Percentiles rank a stretch among this genome's conserved stretches.
phyloP scores from a whole-genome alignment of 2,888 invertebrate species.

The Diadegma fenestrale region DNA sequence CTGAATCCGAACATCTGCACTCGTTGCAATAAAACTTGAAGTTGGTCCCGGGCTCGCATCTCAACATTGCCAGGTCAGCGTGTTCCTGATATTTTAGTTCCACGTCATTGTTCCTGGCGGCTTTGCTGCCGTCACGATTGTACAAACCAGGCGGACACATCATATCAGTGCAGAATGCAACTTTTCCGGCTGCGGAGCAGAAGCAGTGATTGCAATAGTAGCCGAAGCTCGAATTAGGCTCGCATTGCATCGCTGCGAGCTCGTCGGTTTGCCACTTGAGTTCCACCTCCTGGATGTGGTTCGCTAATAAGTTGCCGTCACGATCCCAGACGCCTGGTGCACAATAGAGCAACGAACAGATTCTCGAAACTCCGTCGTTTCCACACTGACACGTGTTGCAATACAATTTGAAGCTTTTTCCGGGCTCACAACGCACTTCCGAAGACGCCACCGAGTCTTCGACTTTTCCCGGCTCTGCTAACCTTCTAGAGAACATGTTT shows the following conservation, averaged over 20 bases:
- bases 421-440: constrained; percentile 56
- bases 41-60: constrained; percentile 85
- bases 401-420: constrained; percentile 80
- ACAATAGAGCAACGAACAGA: constrained; percentile 71
- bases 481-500: not conserved
- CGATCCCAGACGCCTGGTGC: constrained; percentile 66
- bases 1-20: constrained; percentile 86
- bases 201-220: constrained; percentile 87
- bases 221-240: constrained; percentile 52
- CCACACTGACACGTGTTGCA: constrained; percentile 88
- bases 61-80: too few relatives aligned
- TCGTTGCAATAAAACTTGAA: constrained; percentile 86
- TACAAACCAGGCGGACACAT: constrained; percentile 83
- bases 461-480: not conserved
- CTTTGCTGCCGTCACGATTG: not conserved
- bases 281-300: not conserved
- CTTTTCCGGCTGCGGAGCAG: constrained; percentile 82
- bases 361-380: constrained; percentile 78
- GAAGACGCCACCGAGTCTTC: not conserved
- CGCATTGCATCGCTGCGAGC: constrained; percentile 19
- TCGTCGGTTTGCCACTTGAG: not conserved
- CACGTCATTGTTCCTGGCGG: not conserved
- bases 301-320: constrained; percentile 61
- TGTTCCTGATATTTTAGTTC: too few relatives aligned
- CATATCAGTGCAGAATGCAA: constrained; percentile 67